Percentiles rank a stretch among this genome's conserved stretches.
phyloP scores from a whole-genome alignment of 2,888 invertebrate genomes.

The Nycteola revayana region DNA sequence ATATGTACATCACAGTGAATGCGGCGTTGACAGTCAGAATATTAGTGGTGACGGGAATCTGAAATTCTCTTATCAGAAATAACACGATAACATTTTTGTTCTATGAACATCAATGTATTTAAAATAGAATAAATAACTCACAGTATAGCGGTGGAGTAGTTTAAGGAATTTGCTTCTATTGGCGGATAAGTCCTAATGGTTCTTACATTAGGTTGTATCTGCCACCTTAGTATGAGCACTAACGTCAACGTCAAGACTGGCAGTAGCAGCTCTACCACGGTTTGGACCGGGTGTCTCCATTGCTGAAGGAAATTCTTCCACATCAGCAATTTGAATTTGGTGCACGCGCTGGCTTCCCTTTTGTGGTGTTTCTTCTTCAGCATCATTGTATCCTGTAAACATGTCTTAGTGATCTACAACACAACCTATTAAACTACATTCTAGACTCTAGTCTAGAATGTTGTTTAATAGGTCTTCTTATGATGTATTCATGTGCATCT shows the following conservation, averaged over 20 bases:
- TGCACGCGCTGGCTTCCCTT: constrained; percentile 54
- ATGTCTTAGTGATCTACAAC: too few relatives aligned
- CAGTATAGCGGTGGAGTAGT: constrained; percentile 43
- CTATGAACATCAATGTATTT: too few relatives aligned
- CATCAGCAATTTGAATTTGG: constrained; percentile 86
- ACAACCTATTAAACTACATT: too few relatives aligned
- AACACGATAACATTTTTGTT: too few relatives aligned
- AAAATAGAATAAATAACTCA: constrained; percentile 55
- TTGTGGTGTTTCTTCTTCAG: constrained; percentile 20
- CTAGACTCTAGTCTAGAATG: too few relatives aligned
- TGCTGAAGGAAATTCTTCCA: constrained; percentile 94
- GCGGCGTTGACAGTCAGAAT: too few relatives aligned
- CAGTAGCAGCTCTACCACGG: constrained; percentile 84
- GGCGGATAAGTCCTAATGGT: constrained; percentile 43
- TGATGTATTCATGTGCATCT: too few relatives aligned
- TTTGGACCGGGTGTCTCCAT: constrained; percentile 86
- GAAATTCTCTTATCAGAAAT: too few relatives aligned
- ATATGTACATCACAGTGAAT: too few relatives aligned
- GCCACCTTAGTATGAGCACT: constrained; percentile 86
- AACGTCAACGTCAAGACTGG: constrained; percentile 86
- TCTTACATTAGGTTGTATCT: constrained; percentile 80
- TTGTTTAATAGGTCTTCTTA: too few relatives aligned
- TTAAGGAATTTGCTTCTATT: constrained; percentile 51
- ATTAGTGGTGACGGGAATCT: too few relatives aligned
- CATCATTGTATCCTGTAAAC: constrained; percentile 24